phyloP scores from a whole-genome alignment of 2,113 vertebrate species.

The Thalassoma bifasciatum region DNA sequence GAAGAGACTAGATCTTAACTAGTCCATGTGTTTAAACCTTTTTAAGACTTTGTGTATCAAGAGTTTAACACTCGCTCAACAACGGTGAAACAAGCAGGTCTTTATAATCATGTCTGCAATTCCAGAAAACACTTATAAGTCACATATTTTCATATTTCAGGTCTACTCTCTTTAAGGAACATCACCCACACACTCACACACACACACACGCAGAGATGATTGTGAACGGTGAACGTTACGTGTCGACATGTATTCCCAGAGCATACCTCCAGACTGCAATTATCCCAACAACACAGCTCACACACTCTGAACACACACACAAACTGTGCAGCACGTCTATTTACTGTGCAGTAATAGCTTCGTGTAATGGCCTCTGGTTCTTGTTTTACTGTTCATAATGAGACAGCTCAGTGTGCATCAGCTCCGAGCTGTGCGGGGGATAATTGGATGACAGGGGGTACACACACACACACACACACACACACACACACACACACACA shows the following conservation, averaged over 20 bases:
- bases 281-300: slow-evolving; percentile 17
- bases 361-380: slow-evolving; percentile 49
- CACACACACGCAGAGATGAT: background rate
- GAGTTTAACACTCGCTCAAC: no score
- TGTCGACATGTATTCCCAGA: background rate
- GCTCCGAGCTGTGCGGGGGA: slow-evolving; percentile 40
- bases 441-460: slow-evolving; percentile 58
- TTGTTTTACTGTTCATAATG: slow-evolving; percentile 67
- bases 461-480: slow-evolving; percentile 28
- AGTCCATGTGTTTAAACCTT: background rate
- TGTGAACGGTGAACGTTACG: slow-evolving; percentile 12
- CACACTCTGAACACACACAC: background rate
- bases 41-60: no score
- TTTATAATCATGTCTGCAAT: background rate
- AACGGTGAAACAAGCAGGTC: background rate
- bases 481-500: background rate
- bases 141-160: background rate
- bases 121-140: background rate
- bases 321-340: background rate
- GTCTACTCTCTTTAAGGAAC: background rate
- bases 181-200: slow-evolving; percentile 13
- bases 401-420: slow-evolving; percentile 56
- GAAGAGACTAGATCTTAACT: background rate
- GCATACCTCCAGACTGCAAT: slow-evolving; percentile 51
- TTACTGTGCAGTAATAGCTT: slow-evolving; percentile 43